Percentiles rank a stretch among this genome's conserved stretches.
Evolutionary conservation across 64 coral and sea anemone species (phyloP).

Genomic region (Dendrophyllia cribrosa): DNA sequence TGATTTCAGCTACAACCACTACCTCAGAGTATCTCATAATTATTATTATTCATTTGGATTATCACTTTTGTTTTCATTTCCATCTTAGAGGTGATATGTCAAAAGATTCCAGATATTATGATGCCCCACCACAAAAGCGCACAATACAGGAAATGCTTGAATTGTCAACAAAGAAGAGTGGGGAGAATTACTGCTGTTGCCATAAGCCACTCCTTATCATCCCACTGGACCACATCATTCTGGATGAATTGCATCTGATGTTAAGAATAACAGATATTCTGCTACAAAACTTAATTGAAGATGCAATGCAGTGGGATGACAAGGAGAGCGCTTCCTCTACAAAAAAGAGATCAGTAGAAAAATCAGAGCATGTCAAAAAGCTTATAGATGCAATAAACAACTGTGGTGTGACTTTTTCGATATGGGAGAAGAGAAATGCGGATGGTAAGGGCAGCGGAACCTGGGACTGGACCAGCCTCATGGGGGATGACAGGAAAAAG

Average conservation of each 20-base stretch:
- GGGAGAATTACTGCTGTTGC: slow-evolving; percentile 63
- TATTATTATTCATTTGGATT: neutral
- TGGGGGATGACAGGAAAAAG: slow-evolving; percentile 48
- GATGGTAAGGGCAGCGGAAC: slow-evolving; percentile 27
- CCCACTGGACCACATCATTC: slow-evolving; percentile 34
- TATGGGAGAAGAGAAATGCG: slow-evolving; percentile 53
- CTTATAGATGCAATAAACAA: slow-evolving; percentile 4
- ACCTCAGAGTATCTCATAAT: too few relatives aligned
- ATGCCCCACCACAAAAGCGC: neutral
- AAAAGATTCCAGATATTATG: slow-evolving; percentile 35
- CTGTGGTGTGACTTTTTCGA: slow-evolving; percentile 43
- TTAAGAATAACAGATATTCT: slow-evolving; percentile 20
- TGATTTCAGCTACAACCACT: too few relatives aligned
- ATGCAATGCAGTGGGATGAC: slow-evolving; percentile 54
- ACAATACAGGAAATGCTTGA: slow-evolving; percentile 52
- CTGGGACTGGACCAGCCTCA: slow-evolving; percentile 46
- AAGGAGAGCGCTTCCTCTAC: slow-evolving; percentile 25
- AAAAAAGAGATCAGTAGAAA: slow-evolving; percentile 2
- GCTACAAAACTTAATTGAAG: slow-evolving; percentile 33
- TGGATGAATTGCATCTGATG: slow-evolving; percentile 58
- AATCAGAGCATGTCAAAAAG: slow-evolving; percentile 2
- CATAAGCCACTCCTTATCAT: slow-evolving; percentile 52
- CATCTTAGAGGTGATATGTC: slow-evolving; percentile 72
- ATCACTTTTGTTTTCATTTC: slow-evolving; percentile 10
- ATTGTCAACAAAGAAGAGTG: slow-evolving; percentile 32